phyloP scores from a whole-genome alignment of 2,888 invertebrate genomes.

The Cotesia congregata region DNA sequence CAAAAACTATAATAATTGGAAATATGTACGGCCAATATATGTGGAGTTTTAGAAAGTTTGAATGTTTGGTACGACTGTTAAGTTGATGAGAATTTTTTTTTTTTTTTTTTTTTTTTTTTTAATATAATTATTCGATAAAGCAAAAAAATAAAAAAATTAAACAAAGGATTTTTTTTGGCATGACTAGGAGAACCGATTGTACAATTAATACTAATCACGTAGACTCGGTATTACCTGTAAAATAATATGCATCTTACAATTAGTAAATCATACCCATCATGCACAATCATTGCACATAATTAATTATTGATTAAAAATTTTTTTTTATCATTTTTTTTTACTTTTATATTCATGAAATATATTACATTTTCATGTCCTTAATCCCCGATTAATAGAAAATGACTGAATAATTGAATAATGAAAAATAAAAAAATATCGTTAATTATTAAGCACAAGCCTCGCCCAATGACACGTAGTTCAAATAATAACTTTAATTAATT shows the following conservation, averaged over 20 bases:
- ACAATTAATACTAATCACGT: background rate
- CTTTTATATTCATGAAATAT: background rate
- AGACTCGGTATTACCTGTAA: background rate
- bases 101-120: too few species aligned
- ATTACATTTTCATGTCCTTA: background rate
- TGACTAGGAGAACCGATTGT: background rate
- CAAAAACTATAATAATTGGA: background rate
- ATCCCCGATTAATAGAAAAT: constrained; percentile 46
- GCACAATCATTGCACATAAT: background rate
- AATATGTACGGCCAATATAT: constrained; percentile 13
- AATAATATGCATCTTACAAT: background rate
- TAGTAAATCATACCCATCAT: background rate
- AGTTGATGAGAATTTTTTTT: background rate
- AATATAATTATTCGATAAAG: too few species aligned
- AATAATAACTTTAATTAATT: constrained; percentile 33
- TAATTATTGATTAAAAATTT: background rate
- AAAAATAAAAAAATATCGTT: constrained; percentile 53
- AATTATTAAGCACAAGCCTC: constrained; percentile 42
- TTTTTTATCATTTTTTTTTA: background rate
- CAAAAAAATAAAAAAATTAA: background rate
- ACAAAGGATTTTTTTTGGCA: background rate
- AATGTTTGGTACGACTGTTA: background rate
- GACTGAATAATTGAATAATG: constrained; percentile 57
- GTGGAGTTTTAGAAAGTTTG: background rate
- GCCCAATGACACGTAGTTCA: constrained; percentile 34